phyloP scores from a whole-genome alignment of 1,140 invertebrate species.

The Lepidurus apus region DNA sequence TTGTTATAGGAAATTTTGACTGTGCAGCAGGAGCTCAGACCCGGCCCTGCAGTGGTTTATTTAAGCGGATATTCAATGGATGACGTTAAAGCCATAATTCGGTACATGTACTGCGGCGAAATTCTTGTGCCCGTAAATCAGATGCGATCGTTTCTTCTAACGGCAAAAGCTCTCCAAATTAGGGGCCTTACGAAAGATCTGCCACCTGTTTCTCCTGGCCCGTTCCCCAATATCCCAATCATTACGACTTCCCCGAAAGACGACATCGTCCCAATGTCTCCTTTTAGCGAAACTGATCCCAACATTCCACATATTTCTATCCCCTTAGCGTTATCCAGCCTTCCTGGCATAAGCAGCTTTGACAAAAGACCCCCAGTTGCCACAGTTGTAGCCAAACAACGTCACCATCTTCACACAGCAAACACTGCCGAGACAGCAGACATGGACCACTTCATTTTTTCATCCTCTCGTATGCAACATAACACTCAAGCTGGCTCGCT shows the following conservation, averaged over 20 bases:
- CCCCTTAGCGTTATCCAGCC: neutral
- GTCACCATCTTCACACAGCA: neutral
- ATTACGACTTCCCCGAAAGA: neutral
- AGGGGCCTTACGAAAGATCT: neutral
- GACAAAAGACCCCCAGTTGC: neutral
- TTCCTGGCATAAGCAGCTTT: neutral
- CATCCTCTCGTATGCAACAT: neutral
- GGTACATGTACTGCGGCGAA: slow-evolving; percentile 18
- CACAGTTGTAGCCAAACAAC: neutral
- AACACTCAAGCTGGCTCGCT: neutral
- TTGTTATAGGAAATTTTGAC: neutral
- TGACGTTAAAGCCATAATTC: neutral
- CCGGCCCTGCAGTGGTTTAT: neutral
- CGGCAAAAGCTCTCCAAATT: neutral
- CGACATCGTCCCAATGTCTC: neutral
- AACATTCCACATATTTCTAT: neutral
- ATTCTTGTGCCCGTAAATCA: neutral
- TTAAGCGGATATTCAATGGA: neutral
- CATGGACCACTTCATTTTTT: neutral
- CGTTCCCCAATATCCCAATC: neutral
- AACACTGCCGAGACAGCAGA: neutral
- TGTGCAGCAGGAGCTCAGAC: neutral
- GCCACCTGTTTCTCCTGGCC: neutral
- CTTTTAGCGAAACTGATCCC: neutral
- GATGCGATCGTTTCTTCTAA: neutral